A percentile compares a stretch with the other conserved stretches of the same genome.
Conservation (phyloP, 2,797 vertebrate species). For the Sardinella longiceps region DNA sequence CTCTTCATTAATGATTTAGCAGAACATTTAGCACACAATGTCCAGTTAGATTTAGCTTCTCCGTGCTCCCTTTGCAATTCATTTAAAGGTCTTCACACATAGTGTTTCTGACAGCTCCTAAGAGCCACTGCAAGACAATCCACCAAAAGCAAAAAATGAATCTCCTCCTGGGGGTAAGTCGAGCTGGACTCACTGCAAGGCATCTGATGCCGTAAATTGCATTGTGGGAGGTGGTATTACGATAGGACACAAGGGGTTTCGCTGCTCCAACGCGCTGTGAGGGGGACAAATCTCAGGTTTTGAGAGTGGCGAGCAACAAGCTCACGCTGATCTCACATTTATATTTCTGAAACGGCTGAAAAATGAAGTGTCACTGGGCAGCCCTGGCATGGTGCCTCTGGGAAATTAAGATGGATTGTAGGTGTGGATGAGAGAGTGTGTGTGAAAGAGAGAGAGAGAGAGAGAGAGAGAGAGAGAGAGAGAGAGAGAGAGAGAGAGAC, state of each 20-base stretch:
- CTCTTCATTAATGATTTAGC: background rate
- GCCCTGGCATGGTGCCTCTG: constrained; percentile 50
- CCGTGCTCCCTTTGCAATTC: background rate
- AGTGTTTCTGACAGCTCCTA: background rate
- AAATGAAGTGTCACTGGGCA: constrained; percentile 56
- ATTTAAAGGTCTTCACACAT: background rate
- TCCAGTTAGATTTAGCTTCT: background rate
- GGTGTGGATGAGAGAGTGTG: constrained; percentile 53
- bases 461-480: constrained; percentile 44
- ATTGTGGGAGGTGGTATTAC: constrained; percentile 45
- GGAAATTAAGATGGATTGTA: constrained; percentile 63
- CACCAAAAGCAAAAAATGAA: background rate
- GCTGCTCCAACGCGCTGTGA: constrained; percentile 30
- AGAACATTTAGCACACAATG: background rate
- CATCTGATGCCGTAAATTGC: constrained; percentile 37
- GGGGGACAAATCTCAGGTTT: constrained; percentile 33
- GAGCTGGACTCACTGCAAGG: background rate
- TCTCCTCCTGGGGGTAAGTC: background rate
- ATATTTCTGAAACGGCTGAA: constrained; percentile 44
- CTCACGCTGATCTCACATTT: constrained; percentile 57
- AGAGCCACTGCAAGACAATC: background rate
- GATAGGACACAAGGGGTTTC: constrained; percentile 41
- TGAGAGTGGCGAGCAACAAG: constrained; percentile 47
- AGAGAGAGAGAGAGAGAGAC: constrained; percentile 24
- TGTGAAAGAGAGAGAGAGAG: constrained; percentile 41